A percentile compares a stretch with the other conserved stretches of the same genome.
Conservation (phyloP, 37 sponge, comb jelly and placozoan genomes). For the Crambe crambe region DNA sequence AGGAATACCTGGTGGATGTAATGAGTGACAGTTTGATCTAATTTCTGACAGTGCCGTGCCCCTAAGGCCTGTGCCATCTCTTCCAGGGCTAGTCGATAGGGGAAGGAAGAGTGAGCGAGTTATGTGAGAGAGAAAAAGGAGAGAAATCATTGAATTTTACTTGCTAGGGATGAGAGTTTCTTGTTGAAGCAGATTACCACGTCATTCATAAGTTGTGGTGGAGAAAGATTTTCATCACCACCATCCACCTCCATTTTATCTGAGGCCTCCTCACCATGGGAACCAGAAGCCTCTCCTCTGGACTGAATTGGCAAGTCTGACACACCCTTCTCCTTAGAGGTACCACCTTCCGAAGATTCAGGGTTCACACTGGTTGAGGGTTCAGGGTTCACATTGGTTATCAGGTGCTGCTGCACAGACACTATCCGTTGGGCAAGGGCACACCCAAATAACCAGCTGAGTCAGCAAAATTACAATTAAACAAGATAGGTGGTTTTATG, state of each 20-base stretch:
- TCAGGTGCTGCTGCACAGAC: constrained; percentile 28
- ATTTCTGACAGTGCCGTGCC: constrained; percentile 33
- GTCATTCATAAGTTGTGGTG: constrained; percentile 29
- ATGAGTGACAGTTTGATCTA: constrained; percentile 64
- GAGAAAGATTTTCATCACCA: neutral
- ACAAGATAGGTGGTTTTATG: neutral
- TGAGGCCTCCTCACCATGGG: neutral
- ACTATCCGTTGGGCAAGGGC: constrained; percentile 38
- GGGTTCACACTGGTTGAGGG: neutral
- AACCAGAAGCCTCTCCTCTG: neutral
- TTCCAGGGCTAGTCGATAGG: constrained; percentile 16
- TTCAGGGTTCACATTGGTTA: neutral
- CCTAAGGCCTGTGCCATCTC: constrained; percentile 50
- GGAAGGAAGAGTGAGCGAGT: neutral
- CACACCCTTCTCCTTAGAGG: neutral
- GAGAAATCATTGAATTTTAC: neutral
- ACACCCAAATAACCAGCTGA: constrained; percentile 78
- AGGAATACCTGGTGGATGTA: constrained; percentile 53
- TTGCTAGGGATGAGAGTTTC: constrained; percentile 43
- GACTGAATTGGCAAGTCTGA: constrained; percentile 11
- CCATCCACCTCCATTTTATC: neutral
- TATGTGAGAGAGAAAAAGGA: neutral
- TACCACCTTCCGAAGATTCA: neutral
- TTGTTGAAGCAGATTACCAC: constrained; percentile 65
- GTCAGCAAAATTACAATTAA: neutral